Percentiles rank a stretch among this genome's conserved stretches.
Evolutionary conservation across 2,113 vertebrate genomes (phyloP).

Genomic region (Cettia cetti): DNA sequence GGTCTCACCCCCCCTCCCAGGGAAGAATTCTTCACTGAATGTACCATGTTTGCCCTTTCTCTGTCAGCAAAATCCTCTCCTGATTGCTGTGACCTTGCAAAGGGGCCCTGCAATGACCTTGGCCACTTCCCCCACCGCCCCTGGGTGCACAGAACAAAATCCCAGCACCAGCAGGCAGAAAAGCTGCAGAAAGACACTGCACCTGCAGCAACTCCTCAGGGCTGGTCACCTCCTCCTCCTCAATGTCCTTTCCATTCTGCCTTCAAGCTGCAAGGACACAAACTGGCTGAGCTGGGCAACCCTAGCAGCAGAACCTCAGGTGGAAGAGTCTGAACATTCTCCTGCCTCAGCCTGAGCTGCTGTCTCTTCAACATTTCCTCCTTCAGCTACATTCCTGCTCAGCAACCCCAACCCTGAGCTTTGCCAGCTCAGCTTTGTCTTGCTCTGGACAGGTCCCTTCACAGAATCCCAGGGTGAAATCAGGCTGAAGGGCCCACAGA

Average conservation of each 20-base stretch:
- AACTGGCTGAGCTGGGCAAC: not conserved
- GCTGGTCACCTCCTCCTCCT: not conserved
- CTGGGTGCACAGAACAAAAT: not conserved
- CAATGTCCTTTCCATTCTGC: not conserved
- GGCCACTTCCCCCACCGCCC: not conserved
- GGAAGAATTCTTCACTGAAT: not conserved
- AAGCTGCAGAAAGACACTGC: not conserved
- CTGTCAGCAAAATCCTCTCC: not conserved
- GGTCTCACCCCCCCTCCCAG: not conserved
- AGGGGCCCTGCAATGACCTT: not conserved
- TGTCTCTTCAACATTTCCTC: not conserved
- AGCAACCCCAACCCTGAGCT: not conserved
- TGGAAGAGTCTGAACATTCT: not conserved
- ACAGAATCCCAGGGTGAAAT: fast-evolving
- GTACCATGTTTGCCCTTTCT: not conserved
- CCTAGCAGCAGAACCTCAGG: not conserved
- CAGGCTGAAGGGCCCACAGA: not conserved
- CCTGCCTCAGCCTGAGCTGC: not conserved
- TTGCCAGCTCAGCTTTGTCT: not conserved
- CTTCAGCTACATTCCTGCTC: not conserved
- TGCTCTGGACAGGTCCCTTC: not conserved
- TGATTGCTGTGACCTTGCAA: not conserved
- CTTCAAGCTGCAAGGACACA: not conserved
- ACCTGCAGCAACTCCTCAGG: not conserved
- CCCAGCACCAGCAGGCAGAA: not conserved